phyloP scores from a whole-genome alignment of 2,888 invertebrate genomes.

The Halocaridina rubra region DNA sequence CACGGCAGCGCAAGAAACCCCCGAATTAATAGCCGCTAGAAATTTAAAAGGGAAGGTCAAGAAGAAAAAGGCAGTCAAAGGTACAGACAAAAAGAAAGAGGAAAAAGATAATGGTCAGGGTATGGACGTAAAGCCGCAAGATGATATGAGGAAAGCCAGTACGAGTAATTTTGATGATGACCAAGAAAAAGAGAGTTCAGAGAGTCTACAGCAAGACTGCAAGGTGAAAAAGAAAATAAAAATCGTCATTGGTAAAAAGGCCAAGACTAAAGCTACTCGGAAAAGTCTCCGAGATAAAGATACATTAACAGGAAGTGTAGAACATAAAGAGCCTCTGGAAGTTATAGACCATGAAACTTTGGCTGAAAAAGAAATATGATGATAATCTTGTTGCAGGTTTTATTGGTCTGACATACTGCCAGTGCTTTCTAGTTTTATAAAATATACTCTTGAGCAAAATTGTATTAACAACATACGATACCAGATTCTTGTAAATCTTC shows the following conservation, averaged over 20 bases:
- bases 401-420: not conserved
- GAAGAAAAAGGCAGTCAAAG: constrained; percentile 53
- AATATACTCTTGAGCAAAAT: not conserved
- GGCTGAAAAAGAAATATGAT: not conserved
- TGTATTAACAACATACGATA: not conserved
- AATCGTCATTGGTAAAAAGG: constrained; percentile 60
- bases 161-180: not conserved
- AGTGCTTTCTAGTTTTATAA: not conserved
- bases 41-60: constrained; percentile 60
- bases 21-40: constrained; percentile 56
- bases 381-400: not conserved
- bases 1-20: constrained; percentile 56
- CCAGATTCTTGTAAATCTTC: no score
- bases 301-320: not conserved
- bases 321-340: not conserved
- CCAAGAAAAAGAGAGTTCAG: constrained; percentile 3
- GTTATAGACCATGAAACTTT: not conserved
- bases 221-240: constrained; percentile 62
- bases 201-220: constrained; percentile 15
- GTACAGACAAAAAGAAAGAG: not conserved
- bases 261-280: constrained; percentile 34
- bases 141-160: not conserved
- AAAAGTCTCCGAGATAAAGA: constrained; percentile 24
- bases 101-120: constrained; percentile 3
- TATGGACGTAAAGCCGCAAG: not conserved